These are phyloP conservation scores for Prunella strophiata DNA, from an alignment of 2,797 vertebrate species.

Conservation along the genomic window DNA sequence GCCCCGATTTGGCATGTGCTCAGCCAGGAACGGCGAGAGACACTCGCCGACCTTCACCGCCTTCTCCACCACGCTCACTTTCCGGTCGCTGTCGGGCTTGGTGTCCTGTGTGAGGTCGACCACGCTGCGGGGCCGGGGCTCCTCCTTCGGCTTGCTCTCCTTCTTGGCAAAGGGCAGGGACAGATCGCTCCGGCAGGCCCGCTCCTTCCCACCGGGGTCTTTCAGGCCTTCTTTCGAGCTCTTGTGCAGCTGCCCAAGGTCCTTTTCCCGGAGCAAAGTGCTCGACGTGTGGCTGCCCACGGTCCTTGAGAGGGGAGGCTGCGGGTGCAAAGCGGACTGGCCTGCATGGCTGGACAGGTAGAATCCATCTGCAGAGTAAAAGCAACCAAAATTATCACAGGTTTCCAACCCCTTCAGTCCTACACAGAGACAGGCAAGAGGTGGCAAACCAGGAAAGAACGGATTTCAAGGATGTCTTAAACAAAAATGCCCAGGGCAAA, in stretches of 20 bases:
- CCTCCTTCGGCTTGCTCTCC: slow-evolving; percentile 83
- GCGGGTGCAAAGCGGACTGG: slow-evolving; percentile 82
- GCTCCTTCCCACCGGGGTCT: slow-evolving; percentile 77
- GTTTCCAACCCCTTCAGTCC: neutral
- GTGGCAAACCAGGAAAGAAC: accelerated
- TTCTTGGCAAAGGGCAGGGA: slow-evolving; percentile 80
- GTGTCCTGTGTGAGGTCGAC: slow-evolving; percentile 89
- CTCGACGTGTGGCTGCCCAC: slow-evolving; percentile 76
- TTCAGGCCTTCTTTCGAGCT: slow-evolving; percentile 81
- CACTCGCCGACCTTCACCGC: slow-evolving; percentile 66
- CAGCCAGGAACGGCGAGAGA: slow-evolving; percentile 74
- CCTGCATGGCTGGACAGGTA: slow-evolving; percentile 84
- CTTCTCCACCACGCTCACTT: slow-evolving; percentile 73
- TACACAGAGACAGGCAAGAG: neutral
- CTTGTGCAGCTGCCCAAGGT: slow-evolving; percentile 79
- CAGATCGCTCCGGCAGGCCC: slow-evolving; percentile 72
- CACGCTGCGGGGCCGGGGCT: slow-evolving; percentile 82
- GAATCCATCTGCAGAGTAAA: slow-evolving; percentile 86
- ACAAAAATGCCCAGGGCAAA: neutral
- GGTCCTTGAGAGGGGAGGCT: slow-evolving; percentile 78
- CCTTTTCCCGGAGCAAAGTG: slow-evolving; percentile 79
- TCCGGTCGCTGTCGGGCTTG: slow-evolving; percentile 77
- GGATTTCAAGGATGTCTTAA: neutral
- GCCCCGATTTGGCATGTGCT: slow-evolving; percentile 71
- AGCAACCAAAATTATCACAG: neutral